Evolutionary conservation across 2,113 vertebrate genomes (phyloP).

Genomic region (Empidonax alnorum): DNA sequence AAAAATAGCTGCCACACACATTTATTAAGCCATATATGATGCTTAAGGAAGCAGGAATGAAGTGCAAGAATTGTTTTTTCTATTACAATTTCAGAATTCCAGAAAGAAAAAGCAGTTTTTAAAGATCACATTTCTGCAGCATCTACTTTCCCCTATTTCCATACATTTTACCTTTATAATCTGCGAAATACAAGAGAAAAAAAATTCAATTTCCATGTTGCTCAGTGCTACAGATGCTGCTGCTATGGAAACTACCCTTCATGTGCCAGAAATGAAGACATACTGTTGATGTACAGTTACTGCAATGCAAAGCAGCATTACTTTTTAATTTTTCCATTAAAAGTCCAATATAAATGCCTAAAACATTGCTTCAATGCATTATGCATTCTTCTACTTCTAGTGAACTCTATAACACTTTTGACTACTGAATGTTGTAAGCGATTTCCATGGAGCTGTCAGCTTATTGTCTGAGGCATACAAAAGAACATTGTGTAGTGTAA

Average conservation of each 20-base stretch:
- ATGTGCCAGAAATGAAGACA: constrained; percentile 68
- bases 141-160: not conserved
- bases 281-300: constrained; percentile 56
- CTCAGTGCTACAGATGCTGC: constrained; percentile 54
- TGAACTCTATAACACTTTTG: constrained; percentile 27
- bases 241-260: constrained; percentile 72
- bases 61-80: not conserved
- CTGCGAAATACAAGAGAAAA: constrained; percentile 13
- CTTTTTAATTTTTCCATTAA: constrained; percentile 71
- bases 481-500: constrained; percentile 41
- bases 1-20: not conserved
- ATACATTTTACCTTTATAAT: constrained; percentile 30
- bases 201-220: constrained; percentile 38
- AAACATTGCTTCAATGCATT: constrained; percentile 57
- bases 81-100: not conserved
- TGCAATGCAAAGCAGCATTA: constrained; percentile 68
- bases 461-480: constrained; percentile 54
- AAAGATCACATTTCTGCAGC: not conserved
- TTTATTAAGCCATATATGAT: not conserved
- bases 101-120: not conserved
- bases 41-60: not conserved
- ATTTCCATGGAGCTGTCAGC: constrained; percentile 45
- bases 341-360: constrained; percentile 64
- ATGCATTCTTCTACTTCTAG: constrained; percentile 48
- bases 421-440: not conserved